Evolutionary conservation across 2,888 invertebrate genomes (phyloP), one percentile per base, ranked within the genome.

Genomic region (Troides helena): DNA sequence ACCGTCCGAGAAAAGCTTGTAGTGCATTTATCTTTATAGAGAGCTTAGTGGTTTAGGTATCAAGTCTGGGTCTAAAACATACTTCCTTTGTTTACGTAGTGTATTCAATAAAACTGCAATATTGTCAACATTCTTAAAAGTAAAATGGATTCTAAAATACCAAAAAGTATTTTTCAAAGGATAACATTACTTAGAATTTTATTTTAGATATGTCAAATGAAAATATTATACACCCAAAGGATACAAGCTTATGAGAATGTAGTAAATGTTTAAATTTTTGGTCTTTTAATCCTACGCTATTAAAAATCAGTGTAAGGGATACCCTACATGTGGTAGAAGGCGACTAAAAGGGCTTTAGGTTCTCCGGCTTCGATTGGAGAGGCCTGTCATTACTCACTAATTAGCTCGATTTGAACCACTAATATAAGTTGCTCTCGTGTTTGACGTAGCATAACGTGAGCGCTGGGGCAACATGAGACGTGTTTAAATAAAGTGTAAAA

Each of bases 141-240:
- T 58, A n/a, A 50, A 66, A 66, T n/a, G 62, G 18, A 30, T 70
- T 75, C 71, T 76, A 72, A 73, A 75, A 30, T 30, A 30, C 30
- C 5, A 74, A 74, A 69, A 71, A 77, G 80, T 76, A 80, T 79
- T 80, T 84, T 80, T 80, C 80, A 81, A 82, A 82, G 81, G 81
- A 81, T 77, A 73, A 79, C 80, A 76, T 77, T 82, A 80, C 77
- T 62, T 23, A 39, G 77, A 75, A 84, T 83, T 80, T 84, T 10
- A 39, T 39, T 8, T 80, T 78, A 84, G 88, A 83, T 86, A 85
- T 80, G 81, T 80, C 79, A 78, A 83, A 82, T 78, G 81, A 78
- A 81, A 85, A 84, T 88, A 86, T 81, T 85, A 86, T 88, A 87
- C 87, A 86, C 88, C 62, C 61, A 60, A 69, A 73, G 66, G 67